phyloP scores from a whole-genome alignment of 1,140 invertebrate genomes.

The Leucophenga varia region DNA sequence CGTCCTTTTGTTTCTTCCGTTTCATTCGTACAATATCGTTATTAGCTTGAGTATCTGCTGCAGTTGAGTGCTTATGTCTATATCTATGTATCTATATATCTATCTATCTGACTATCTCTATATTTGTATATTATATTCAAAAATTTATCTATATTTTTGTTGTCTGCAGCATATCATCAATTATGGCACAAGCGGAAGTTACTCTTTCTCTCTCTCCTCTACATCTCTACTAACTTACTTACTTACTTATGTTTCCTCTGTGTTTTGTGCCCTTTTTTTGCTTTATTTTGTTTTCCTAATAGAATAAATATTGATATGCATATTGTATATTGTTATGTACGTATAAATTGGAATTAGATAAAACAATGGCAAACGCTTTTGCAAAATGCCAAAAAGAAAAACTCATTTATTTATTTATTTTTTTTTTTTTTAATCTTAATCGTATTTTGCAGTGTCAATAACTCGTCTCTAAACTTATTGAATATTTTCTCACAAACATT shows the following conservation, averaged over 20 bases:
- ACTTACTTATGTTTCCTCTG: too few relatives aligned
- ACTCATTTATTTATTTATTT: neutral
- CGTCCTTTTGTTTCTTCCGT: slow-evolving; percentile 1
- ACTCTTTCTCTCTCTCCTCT: slow-evolving; percentile 15
- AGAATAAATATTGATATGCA: slow-evolving; percentile 1
- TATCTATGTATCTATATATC: too few relatives aligned
- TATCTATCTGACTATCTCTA: too few relatives aligned
- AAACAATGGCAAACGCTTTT: slow-evolving; percentile 4
- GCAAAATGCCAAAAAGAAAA: slow-evolving; percentile 12
- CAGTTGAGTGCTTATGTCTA: neutral
- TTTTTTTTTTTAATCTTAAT: too few relatives aligned
- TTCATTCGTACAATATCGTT: slow-evolving; percentile 30
- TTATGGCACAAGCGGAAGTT: slow-evolving; percentile 45
- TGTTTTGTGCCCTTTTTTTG: slow-evolving; percentile 25
- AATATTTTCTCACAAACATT: too few relatives aligned
- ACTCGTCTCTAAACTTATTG: too few relatives aligned
- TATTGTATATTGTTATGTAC: too few relatives aligned
- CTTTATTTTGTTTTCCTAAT: slow-evolving; percentile 36
- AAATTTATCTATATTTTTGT: neutral
- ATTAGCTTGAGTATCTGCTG: slow-evolving; percentile 20
- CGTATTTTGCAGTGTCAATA: slow-evolving; percentile 1
- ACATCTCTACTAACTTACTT: too few relatives aligned
- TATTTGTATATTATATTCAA: too few relatives aligned
- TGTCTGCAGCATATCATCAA: slow-evolving; percentile 37
- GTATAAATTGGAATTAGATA: too few relatives aligned